Percentiles rank a stretch among this genome's conserved stretches.
phyloP scores from a whole-genome alignment of 2,113 vertebrate genomes.

The Azemiops feae region DNA sequence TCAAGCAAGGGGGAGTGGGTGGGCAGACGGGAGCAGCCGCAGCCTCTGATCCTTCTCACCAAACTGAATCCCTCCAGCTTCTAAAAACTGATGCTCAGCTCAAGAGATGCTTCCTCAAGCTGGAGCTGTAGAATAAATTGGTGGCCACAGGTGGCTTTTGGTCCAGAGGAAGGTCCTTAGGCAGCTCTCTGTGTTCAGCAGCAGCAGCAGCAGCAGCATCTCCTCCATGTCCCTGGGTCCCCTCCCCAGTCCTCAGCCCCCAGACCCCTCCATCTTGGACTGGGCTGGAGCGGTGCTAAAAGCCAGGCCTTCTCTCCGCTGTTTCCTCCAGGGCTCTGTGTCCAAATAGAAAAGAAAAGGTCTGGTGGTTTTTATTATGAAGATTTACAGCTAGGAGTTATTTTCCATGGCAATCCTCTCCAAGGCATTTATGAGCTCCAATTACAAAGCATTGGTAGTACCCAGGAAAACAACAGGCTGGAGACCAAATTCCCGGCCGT shows the following conservation, averaged over 20 bases:
- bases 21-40: neutral
- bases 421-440: conserved; percentile 53
- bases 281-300: neutral
- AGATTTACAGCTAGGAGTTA: conserved; percentile 61
- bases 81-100: neutral
- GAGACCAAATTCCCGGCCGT: conserved; percentile 27
- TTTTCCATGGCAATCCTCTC: conserved; percentile 57
- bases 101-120: neutral
- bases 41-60: neutral
- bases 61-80: neutral
- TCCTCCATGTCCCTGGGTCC: too few species aligned
- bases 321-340: neutral
- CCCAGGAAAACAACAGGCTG: conserved; percentile 55
- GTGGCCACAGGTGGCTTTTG: neutral
- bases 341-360: conserved; percentile 44
- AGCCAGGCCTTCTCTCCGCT: accelerated
- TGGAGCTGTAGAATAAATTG: too few species aligned
- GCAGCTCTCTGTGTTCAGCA: neutral
- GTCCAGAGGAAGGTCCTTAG: neutral
- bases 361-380: conserved; percentile 52
- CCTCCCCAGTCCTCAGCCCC: too few species aligned
- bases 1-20: neutral
- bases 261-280: neutral
- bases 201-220: neutral
- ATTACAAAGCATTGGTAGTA: conserved; percentile 55